Percentiles rank a stretch among this genome's conserved stretches.
These are phyloP conservation scores for Ceryle rudis DNA, from an alignment of 2,797 vertebrate species.

Conservation along the genomic window DNA sequence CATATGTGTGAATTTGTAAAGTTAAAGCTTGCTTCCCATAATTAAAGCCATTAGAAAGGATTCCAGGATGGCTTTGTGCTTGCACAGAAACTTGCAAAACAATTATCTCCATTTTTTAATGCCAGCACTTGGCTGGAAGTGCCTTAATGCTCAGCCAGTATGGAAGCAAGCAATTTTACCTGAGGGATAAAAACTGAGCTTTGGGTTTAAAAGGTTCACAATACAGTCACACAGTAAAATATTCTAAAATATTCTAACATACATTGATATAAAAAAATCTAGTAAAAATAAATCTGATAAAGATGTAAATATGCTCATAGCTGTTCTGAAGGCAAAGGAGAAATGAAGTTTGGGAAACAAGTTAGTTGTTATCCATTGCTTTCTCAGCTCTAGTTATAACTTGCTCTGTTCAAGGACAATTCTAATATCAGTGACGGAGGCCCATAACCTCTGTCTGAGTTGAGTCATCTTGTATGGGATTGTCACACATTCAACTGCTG, in stretches of 20 bases:
- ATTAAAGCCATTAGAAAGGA: slow-evolving; percentile 21
- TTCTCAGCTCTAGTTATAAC: neutral
- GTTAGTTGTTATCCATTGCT: neutral
- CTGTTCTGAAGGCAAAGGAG: neutral
- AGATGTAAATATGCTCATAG: neutral
- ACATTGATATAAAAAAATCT: neutral
- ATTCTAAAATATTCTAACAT: neutral
- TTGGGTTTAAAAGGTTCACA: neutral
- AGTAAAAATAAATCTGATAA: neutral
- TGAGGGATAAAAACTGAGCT: neutral
- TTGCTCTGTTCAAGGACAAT: neutral
- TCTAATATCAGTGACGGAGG: neutral
- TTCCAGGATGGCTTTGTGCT: neutral
- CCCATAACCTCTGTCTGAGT: neutral
- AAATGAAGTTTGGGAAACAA: neutral
- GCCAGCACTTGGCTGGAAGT: neutral
- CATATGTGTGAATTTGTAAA: neutral
- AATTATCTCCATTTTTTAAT: neutral
- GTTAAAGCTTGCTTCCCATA: neutral
- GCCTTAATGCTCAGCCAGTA: neutral
- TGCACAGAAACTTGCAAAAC: neutral
- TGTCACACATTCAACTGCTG: neutral
- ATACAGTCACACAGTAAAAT: neutral
- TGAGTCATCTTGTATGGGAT: neutral
- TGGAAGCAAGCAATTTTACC: neutral